phyloP scores from a whole-genome alignment of 1,140 invertebrate species.

The Drosophila nikananu region DNA sequence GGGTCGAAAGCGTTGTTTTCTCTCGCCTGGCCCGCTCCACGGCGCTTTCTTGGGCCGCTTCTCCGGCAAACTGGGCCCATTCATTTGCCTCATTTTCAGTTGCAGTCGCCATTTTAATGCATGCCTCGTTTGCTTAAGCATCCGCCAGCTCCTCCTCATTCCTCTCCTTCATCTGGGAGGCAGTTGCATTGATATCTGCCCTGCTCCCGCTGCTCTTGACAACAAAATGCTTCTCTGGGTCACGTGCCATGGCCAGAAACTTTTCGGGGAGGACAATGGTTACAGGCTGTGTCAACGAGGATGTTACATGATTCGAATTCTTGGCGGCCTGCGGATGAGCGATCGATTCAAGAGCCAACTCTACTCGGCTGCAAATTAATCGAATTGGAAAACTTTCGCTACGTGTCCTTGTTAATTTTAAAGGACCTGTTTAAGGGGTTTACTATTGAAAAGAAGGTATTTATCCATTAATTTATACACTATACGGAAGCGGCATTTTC shows the following conservation, averaged over 20 bases:
- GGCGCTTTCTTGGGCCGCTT: constrained; percentile 33
- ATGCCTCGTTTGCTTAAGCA: constrained; percentile 57
- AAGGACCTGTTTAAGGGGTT: background rate
- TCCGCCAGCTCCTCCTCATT: constrained; percentile 3
- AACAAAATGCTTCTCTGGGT: constrained; percentile 36
- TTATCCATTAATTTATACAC: background rate
- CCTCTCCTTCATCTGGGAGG: background rate
- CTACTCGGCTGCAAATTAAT: constrained; percentile 18
- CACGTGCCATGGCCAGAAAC: constrained; percentile 49
- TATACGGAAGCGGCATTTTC: background rate
- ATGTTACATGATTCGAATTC: constrained; percentile 35
- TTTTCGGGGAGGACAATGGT: constrained; percentile 34
- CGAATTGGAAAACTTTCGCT: constrained; percentile 15
- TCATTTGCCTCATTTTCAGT: constrained; percentile 73
- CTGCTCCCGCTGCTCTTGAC: constrained; percentile 35
- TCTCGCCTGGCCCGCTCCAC: background rate
- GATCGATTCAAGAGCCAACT: constrained; percentile 21
- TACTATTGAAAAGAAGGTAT: background rate
- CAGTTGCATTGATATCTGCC: constrained; percentile 48
- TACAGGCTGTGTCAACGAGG: constrained; percentile 31
- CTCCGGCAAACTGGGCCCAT: constrained; percentile 44
- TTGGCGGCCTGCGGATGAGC: constrained; percentile 27
- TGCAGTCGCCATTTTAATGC: constrained; percentile 67
- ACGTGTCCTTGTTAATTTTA: constrained; percentile 12
- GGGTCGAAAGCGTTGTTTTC: constrained; percentile 42